These are phyloP conservation scores for Phymatocera aterrima DNA, from an alignment of 2,888 invertebrate genomes.

Conservation along the genomic window DNA sequence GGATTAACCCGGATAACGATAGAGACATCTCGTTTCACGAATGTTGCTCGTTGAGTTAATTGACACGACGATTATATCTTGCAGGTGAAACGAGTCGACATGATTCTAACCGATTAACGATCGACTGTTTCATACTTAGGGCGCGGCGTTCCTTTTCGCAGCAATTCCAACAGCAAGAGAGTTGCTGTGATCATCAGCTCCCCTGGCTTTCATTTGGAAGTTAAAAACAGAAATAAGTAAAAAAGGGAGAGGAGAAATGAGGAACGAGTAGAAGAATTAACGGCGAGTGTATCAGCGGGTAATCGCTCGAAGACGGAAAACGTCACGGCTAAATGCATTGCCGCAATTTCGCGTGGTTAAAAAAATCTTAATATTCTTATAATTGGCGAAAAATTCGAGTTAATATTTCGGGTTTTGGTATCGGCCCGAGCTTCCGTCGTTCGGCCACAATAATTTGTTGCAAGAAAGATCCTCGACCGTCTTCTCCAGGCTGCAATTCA, in stretches of 20 bases:
- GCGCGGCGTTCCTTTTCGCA: neutral
- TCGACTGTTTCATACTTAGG: neutral
- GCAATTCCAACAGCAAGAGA: neutral
- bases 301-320: neutral
- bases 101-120: conserved; percentile 26
- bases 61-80: conserved; percentile 8
- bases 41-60: neutral
- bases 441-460: neutral
- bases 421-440: conserved; percentile 4
- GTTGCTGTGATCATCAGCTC: neutral
- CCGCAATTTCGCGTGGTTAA: conserved; percentile 18
- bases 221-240: neutral
- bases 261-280: neutral
- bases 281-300: neutral
- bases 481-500: neutral
- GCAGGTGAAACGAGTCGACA: neutral
- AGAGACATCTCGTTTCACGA: neutral
- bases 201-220: neutral
- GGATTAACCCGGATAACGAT: neutral
- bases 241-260: no score
- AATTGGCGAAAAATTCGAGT: conserved; percentile 36
- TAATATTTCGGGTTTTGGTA: conserved; percentile 5
- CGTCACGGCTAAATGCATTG: neutral
- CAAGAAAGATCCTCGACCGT: conserved; percentile 15
- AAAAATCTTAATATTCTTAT: conserved; percentile 39